These are phyloP conservation scores for Temnothorax rugatulus DNA, from an alignment of 2,888 invertebrate genomes.

Conservation along the genomic window DNA sequence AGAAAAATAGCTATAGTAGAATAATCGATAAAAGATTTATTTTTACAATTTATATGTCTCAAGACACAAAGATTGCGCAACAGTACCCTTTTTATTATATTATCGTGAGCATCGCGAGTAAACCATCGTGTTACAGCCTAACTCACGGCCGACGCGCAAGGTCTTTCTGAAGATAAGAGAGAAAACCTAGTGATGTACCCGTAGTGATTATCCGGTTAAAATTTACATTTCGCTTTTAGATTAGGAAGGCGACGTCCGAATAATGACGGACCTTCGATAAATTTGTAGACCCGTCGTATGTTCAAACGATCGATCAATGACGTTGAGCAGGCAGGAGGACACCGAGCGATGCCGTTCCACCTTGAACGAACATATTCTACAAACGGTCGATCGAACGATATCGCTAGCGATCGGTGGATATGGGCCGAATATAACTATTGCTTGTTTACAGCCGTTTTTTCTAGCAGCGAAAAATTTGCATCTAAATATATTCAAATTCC, in stretches of 20 bases:
- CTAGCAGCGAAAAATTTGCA: not conserved
- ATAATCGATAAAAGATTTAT: conserved; percentile 13
- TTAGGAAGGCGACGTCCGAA: conserved; percentile 10
- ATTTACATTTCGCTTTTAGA: conserved; percentile 61
- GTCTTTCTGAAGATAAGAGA: conserved; percentile 73
- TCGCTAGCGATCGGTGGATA: conserved; percentile 6
- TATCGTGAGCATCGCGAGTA: not conserved
- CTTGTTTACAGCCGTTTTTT: conserved; percentile 23
- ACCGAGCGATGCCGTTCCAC: not conserved
- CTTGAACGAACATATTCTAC: conserved; percentile 15
- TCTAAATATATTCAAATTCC: conserved; percentile 24
- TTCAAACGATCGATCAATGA: conserved; percentile 45
- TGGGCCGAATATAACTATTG: not conserved
- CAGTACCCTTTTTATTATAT: conserved; percentile 20
- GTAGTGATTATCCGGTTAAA: conserved; percentile 65
- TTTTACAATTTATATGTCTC: not conserved
- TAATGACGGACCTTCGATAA: conserved; percentile 40
- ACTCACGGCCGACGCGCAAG: conserved; percentile 64
- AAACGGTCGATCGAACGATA: conserved; percentile 12
- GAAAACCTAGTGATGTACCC: conserved; percentile 62
- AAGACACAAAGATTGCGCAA: conserved; percentile 8
- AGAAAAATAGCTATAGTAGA: not conserved
- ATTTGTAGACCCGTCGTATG: conserved; percentile 28
- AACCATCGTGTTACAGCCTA: not conserved
- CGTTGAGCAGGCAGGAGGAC: conserved; percentile 1